Evolutionary conservation across 2,113 vertebrate species (phyloP).

Genomic region (Procavia capensis): DNA sequence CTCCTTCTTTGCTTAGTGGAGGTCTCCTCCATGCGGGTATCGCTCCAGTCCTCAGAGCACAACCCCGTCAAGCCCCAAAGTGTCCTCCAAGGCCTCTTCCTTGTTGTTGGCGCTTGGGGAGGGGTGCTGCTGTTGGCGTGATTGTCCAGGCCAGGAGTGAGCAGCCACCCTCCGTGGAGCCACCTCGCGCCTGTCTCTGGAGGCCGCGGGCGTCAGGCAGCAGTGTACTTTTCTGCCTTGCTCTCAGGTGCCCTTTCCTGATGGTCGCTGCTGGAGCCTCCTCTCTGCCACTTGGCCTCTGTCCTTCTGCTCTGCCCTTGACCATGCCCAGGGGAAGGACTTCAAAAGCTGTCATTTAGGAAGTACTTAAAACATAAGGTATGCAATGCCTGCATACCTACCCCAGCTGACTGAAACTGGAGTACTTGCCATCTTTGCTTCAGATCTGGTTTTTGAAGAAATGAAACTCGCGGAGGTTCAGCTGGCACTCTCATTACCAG

Average conservation of each 20-base stretch:
- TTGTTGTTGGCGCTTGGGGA: not conserved
- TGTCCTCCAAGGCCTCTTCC: not conserved
- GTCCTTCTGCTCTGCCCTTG: not conserved
- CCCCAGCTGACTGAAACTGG: not conserved
- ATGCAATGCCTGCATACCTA: not conserved
- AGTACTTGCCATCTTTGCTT: not conserved
- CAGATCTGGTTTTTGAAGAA: not conserved
- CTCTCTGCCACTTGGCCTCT: not conserved
- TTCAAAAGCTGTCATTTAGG: not conserved
- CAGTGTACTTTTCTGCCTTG: not conserved
- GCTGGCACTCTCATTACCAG: not conserved
- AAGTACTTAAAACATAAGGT: not conserved
- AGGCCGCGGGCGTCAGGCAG: not conserved
- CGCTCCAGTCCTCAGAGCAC: not conserved
- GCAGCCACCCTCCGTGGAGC: not conserved
- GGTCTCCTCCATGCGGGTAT: not conserved
- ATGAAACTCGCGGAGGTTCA: not conserved
- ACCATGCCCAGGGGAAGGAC: not conserved
- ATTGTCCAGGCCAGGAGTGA: not conserved
- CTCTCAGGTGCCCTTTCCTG: not conserved
- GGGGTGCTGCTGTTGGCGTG: too few relatives aligned
- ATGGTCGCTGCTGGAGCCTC: not conserved
- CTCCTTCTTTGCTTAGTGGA: not conserved
- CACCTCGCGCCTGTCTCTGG: not conserved
- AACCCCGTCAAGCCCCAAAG: not conserved